These are phyloP conservation scores for Cygnus olor DNA, from an alignment of 2,797 vertebrate species.

Conservation along the genomic window DNA sequence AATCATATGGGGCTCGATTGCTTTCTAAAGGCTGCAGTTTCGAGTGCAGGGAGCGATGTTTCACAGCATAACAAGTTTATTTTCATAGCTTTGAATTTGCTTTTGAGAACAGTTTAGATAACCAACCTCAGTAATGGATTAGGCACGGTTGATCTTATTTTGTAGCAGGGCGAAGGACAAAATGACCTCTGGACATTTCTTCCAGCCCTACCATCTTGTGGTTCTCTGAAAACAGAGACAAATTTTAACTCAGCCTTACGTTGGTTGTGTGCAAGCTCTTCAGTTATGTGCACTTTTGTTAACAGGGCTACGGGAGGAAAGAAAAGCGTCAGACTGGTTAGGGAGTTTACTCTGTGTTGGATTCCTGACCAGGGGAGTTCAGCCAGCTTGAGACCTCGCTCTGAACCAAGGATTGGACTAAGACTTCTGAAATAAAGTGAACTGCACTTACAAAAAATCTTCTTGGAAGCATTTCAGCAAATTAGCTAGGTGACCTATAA, in stretches of 20 bases:
- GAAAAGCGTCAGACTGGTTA: not conserved
- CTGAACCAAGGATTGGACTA: not conserved
- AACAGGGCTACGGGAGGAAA: not conserved
- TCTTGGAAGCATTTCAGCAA: not conserved
- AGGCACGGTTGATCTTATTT: not conserved
- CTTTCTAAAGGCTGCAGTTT: constrained; percentile 1
- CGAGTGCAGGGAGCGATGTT: not conserved
- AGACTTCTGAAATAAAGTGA: not conserved
- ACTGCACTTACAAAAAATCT: not conserved
- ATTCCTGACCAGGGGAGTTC: not conserved
- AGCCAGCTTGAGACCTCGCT: not conserved
- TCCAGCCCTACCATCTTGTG: not conserved
- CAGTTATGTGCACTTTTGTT: not conserved
- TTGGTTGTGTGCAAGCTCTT: not conserved
- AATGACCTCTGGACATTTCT: not conserved
- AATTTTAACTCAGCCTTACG: not conserved
- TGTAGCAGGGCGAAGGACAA: not conserved
- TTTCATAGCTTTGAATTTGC: not conserved
- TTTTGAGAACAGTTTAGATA: not conserved
- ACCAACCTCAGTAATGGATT: not conserved
- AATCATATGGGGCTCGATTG: not conserved
- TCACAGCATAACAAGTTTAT: not conserved
- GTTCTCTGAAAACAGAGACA: not conserved
- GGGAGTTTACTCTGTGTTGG: not conserved
- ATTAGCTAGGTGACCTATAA: not conserved